phyloP scores from a whole-genome alignment of 2,888 invertebrate species.

The Acanthoscelides obtectus region DNA sequence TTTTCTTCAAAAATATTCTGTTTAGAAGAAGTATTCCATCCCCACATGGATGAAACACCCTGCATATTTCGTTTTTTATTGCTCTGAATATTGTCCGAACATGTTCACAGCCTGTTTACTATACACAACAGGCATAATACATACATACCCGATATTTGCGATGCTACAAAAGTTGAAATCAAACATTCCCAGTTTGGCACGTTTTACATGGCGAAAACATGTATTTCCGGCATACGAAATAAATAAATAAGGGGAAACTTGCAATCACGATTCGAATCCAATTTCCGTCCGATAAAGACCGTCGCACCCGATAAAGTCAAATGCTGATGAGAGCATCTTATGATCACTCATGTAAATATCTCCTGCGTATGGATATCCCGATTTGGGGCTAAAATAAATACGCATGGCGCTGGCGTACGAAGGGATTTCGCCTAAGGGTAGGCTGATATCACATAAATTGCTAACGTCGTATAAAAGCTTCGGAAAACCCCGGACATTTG shows the following conservation, averaged over 20 bases:
- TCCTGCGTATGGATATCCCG: neutral
- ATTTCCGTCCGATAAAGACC: neutral
- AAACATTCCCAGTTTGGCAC: neutral
- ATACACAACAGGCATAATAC: too few species aligned
- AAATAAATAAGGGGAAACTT: neutral
- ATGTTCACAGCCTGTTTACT: too few species aligned
- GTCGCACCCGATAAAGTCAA: neutral
- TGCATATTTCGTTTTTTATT: too few species aligned
- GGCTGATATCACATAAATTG: too few species aligned
- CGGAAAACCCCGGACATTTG: too few species aligned
- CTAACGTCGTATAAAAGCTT: too few species aligned
- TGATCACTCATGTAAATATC: neutral
- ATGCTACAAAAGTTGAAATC: too few species aligned
- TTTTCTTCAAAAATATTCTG: too few species aligned
- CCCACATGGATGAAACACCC: too few species aligned
- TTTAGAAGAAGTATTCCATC: too few species aligned
- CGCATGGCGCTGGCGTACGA: neutral
- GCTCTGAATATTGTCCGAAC: too few species aligned
- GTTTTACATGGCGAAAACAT: neutral
- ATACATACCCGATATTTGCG: too few species aligned
- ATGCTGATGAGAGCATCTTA: neutral
- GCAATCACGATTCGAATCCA: neutral
- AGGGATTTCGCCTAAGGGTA: neutral
- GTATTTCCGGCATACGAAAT: neutral
- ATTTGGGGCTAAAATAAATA: neutral